Percentiles rank a stretch among this genome's conserved stretches.
Evolutionary conservation across 2,797 vertebrate species (phyloP).

Genomic region (Alfaro cultratus): DNA sequence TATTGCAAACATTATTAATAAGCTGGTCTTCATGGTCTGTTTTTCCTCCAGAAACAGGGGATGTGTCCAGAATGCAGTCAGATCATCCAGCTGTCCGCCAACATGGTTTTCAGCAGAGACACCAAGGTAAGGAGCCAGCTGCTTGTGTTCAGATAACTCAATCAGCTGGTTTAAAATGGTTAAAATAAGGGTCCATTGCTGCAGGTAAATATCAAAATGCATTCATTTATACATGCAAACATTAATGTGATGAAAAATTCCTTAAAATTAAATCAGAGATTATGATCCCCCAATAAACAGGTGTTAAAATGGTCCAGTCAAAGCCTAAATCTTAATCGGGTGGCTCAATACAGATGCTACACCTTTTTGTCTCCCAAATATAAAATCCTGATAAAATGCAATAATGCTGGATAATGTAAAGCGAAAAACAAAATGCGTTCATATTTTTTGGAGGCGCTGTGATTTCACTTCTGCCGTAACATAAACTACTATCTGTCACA

Average conservation of each 20-base stretch:
- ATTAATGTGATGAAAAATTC: neutral
- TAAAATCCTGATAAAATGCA: neutral
- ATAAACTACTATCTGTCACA: neutral
- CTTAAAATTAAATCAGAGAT: neutral
- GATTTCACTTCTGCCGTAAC: neutral
- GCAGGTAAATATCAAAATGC: neutral
- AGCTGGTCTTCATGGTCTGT: conserved; percentile 15
- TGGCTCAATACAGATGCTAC: neutral
- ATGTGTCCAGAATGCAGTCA: conserved; percentile 74
- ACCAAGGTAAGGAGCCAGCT: conserved; percentile 61
- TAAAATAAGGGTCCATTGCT: neutral
- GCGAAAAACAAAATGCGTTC: neutral
- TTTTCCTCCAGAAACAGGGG: conserved; percentile 46
- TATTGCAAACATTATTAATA: neutral
- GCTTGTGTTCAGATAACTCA: neutral
- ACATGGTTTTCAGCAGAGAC: conserved; percentile 69
- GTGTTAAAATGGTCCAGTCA: neutral
- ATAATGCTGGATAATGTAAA: neutral
- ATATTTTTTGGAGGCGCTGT: neutral
- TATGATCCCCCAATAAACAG: too few relatives aligned
- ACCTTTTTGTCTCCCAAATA: neutral
- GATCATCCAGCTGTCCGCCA: conserved; percentile 65
- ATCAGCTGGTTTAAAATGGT: neutral
- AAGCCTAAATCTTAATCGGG: neutral
- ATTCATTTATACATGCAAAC: neutral